Percentiles rank a stretch among this genome's conserved stretches.
These are phyloP conservation scores for Acronicta aceris DNA, from an alignment of 2,888 invertebrate species.

Conservation along the genomic window DNA sequence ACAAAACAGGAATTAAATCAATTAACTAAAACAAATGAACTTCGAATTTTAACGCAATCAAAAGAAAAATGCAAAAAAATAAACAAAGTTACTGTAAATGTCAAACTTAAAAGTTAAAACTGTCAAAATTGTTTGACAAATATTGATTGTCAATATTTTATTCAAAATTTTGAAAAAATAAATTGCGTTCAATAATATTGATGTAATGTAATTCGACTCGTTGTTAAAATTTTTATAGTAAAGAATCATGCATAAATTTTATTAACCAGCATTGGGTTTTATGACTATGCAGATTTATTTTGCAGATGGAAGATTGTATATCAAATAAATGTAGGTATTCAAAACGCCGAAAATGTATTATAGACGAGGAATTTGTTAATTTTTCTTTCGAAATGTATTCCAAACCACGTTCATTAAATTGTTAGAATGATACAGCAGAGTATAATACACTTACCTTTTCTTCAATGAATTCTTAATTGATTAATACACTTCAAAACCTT, in stretches of 20 bases:
- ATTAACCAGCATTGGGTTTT: constrained; percentile 43
- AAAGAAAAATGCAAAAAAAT: constrained; percentile 7
- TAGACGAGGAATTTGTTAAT: not conserved
- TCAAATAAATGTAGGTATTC: constrained; percentile 9
- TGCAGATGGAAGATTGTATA: constrained; percentile 42
- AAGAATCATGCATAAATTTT: constrained; percentile 31
- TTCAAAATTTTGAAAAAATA: constrained; percentile 9
- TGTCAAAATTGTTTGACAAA: constrained; percentile 42
- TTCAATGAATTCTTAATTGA: constrained; percentile 60
- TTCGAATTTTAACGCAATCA: not conserved
- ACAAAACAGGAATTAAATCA: not conserved
- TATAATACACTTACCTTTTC: constrained; percentile 58
- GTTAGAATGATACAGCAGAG: constrained; percentile 40
- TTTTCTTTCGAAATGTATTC: not conserved
- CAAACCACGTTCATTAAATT: constrained; percentile 22
- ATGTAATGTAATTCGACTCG: too few relatives aligned
- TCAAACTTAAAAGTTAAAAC: too few relatives aligned
- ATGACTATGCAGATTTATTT: constrained; percentile 59
- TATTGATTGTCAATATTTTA: constrained; percentile 19
- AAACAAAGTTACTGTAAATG: not conserved
- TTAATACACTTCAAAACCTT: constrained; percentile 53
- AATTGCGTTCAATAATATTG: constrained; percentile 39
- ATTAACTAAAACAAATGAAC: constrained; percentile 3
- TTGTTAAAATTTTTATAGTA: too few relatives aligned
- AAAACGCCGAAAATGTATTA: constrained; percentile 10